Evolutionary conservation across 2,113 vertebrate species (phyloP), one percentile per base, ranked within the genome.

Genomic region (Callocephalon fimbriatum): DNA sequence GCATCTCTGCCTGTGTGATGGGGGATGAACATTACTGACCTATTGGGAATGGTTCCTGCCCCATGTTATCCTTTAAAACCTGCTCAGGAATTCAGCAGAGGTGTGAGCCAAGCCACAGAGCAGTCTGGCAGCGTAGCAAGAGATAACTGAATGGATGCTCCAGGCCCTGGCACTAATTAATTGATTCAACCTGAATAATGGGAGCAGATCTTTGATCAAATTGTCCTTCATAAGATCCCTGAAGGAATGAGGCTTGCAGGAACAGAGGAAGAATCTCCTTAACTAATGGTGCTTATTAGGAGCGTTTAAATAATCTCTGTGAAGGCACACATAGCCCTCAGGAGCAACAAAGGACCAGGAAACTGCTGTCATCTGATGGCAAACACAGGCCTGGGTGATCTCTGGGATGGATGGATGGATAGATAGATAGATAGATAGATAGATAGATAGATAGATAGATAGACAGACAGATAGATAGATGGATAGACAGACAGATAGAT

Each of bases 151-250:
- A 84, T 17, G 27, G 80, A 81, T 44, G 42, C 31, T 79, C 5
- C 50, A 87, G 25, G 63, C 18, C 51, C 75, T 75, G 32, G 59
- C 22, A 67, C 84, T 81, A 58, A 56, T 81, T 80, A 96, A 93
- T 89, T 91, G 83, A 93, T 80, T 86, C 89, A 87, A 31, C 65
- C 38, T 58, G 35, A 58, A 81, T 88, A 95, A 70, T 62, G 42
- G 72, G 59, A 94, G 47, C 26, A 77, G 47, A 50, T 86, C 50
- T 95, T 89, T 83, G 45, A 92, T 86, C 56, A 93, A 75, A 72
- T 89, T 89, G 42, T 85, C 50, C 72, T 92, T 80, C 35, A 15
- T 10, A 89, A 94, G 61, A 58, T 78, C 80, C 42, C 77, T 75
- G 76, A 95, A 70, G 26, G 59, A 80, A 54, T 32, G 8, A 91